A percentile compares a stretch with the other conserved stretches of the same genome.
Evolutionary conservation across 64 coral and sea anemone genomes (phyloP).

Genomic region (Exaiptasia diaphana): DNA sequence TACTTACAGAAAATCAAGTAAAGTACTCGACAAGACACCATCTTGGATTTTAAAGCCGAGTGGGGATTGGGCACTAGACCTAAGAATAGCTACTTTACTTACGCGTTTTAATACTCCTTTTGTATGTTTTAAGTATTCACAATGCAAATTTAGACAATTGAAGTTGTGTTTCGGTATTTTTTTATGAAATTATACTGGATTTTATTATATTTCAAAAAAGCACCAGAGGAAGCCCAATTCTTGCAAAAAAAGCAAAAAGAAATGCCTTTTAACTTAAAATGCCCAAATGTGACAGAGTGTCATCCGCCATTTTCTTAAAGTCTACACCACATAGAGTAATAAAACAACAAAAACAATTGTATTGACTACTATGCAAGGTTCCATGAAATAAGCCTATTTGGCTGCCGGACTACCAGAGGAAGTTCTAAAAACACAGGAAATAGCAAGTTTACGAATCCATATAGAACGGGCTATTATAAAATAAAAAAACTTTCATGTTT

Average conservation of each 20-base stretch:
- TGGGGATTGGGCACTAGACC: background rate
- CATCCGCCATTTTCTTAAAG: background rate
- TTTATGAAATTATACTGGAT: background rate
- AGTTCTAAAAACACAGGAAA: no score
- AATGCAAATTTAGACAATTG: background rate
- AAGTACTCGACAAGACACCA: background rate
- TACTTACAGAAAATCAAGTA: background rate
- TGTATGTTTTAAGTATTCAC: background rate
- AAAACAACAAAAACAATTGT: background rate
- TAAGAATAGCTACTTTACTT: background rate
- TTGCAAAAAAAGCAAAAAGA: background rate
- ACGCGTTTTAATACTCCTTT: background rate
- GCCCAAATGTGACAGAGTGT: background rate
- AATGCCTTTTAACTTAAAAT: background rate
- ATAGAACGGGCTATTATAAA: no score
- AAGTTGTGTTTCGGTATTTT: background rate
- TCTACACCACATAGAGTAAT: background rate
- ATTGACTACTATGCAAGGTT: background rate
- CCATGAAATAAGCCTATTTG: background rate
- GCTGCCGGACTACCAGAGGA: constrained; percentile 5
- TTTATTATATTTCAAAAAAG: background rate
- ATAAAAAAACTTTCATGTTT: no score
- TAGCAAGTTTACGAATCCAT: no score
- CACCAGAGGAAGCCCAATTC: background rate
- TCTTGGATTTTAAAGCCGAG: background rate